Conservation (phyloP, 2,888 invertebrate species). For the Hyppa rectilinea region DNA sequence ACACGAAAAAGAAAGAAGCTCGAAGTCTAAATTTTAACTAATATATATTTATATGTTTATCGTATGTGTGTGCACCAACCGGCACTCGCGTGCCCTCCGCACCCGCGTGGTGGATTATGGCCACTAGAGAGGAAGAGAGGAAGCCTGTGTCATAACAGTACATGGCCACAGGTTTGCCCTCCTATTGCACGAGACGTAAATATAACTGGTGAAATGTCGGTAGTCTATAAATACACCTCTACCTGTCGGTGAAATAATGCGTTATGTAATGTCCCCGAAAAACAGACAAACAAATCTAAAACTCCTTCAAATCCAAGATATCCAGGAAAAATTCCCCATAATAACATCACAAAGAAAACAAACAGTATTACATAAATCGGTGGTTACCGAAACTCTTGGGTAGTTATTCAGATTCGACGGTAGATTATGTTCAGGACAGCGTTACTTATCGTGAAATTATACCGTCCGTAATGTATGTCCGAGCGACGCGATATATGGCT, state of each 20-base stretch:
- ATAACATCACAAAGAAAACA: constrained; percentile 65
- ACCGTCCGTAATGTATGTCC: constrained; percentile 73
- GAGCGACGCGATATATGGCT: constrained; percentile 72
- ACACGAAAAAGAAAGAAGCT: too few species aligned
- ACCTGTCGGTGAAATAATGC: neutral
- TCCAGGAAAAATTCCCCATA: constrained; percentile 36
- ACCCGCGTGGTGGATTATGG: too few species aligned
- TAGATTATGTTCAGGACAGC: constrained; percentile 70
- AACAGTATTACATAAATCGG: constrained; percentile 63
- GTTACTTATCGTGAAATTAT: constrained; percentile 71
- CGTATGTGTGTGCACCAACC: too few species aligned
- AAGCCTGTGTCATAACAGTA: too few species aligned
- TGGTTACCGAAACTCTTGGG: constrained; percentile 65
- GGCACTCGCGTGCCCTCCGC: too few species aligned
- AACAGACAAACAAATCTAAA: constrained; percentile 35
- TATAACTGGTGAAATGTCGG: neutral
- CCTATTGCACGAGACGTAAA: neutral
- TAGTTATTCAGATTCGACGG: constrained; percentile 71
- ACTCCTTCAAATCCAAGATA: constrained; percentile 27
- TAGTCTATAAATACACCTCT: neutral
- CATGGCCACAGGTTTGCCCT: too few species aligned
- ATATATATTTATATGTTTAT: too few species aligned
- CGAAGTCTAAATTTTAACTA: too few species aligned
- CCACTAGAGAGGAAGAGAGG: too few species aligned
- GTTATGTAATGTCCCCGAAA: neutral